Percentiles rank a stretch among this genome's conserved stretches.
Evolutionary conservation across 2,888 invertebrate species (phyloP).

Genomic region (Harpalus rufipes): DNA sequence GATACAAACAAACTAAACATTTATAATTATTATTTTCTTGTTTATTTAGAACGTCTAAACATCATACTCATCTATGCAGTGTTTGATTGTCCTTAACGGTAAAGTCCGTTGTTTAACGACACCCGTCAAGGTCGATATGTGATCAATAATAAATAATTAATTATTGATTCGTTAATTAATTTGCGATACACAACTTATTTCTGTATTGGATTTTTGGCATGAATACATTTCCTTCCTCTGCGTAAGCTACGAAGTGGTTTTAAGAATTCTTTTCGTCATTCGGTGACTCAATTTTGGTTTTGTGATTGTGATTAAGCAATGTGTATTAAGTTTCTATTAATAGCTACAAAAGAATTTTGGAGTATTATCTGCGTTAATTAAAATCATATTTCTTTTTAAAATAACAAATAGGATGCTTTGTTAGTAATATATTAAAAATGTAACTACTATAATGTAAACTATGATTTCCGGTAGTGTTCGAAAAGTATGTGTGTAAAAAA

Average conservation of each 20-base stretch:
- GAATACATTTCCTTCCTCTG: conserved; percentile 60
- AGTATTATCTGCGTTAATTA: conserved; percentile 6
- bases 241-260: conserved; percentile 9
- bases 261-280: conserved; percentile 40
- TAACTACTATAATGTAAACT: conserved; percentile 24
- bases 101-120: background rate
- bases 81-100: background rate
- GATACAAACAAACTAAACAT: too few relatives aligned
- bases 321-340: conserved; percentile 21
- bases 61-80: background rate
- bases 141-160: conserved; percentile 13
- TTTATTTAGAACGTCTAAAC: background rate
- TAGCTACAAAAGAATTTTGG: conserved; percentile 27
- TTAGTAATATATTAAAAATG: conserved; percentile 21
- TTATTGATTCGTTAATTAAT: conserved; percentile 11
- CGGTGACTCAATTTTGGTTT: conserved; percentile 38
- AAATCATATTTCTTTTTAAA: conserved; percentile 26
- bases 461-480: conserved; percentile 8
- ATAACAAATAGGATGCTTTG: conserved; percentile 12
- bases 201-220: conserved; percentile 31
- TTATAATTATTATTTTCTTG: background rate
- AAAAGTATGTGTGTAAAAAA: conserved; percentile 26
- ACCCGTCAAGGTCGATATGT: background rate
- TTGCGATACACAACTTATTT: conserved; percentile 8
- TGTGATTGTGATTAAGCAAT: conserved; percentile 41